Base-by-base conservation (phyloP, 2,113 vertebrate species). In the Gallinago jamesoni region DNA sequence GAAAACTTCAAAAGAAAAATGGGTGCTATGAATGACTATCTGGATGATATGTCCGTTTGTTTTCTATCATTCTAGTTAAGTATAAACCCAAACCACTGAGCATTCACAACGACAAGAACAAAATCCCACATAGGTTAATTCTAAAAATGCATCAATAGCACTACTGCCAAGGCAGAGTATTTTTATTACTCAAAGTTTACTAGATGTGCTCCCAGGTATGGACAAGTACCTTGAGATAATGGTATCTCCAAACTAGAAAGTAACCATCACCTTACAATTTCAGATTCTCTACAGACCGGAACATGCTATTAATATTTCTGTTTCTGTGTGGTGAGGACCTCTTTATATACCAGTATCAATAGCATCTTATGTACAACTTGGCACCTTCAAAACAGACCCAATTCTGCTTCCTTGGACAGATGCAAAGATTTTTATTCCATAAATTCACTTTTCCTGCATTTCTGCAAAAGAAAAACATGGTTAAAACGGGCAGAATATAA, bases 381-480 rank as follows among this genome's bases (percentile, higher is more conserved):
- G 55, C 86, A 90, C 81, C 89, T 89, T 76, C 74, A 70, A 93
- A 84, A 90, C 37, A 68, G 64, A 87, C 69, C 13, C 3, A 84
- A 87, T 89, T 91, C 84, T 94, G 86, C 66, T 93, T 90, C 92
- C 59, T 94, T 79, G 89, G 84, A 87, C 33, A 92, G 92, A 82
- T 20, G 89, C 25, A 91, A 90, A 93, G 80, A 62, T 79, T 94
- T 96, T 91, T 93, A 95, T 78, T 92, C 89, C 94, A 87, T 41
- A 95, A 56, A 92, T 78, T 94, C 88, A 75, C n/a, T 69, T 95
- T 87, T 89, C 62, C 95, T 94, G 90, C 35, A 95, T 75, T 84
- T 97, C 92, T 97, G 96, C 77, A 97, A 97, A 94, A 97, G 62
- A 97, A 95, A 96, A 93, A 91, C 37, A 94, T 21, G 22, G 77